Evolutionary conservation across 1,140 invertebrate genomes (phyloP), one percentile per base, ranked within the genome.

Genomic region (Tachypleus tridentatus): DNA sequence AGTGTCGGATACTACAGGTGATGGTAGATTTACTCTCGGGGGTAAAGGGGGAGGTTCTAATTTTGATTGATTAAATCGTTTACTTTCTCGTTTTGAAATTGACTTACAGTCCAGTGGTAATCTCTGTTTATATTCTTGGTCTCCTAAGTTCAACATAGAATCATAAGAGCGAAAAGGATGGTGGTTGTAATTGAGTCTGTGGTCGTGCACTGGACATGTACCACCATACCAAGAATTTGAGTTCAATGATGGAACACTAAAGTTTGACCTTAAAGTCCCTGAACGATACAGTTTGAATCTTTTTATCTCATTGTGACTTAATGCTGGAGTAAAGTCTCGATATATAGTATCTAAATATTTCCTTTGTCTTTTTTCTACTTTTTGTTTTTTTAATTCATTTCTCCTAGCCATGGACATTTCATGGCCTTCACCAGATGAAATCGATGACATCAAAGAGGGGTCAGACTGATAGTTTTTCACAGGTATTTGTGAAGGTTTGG

Each of bases 191-290:
- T 54, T 9, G 53, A 9, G 8, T 54, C n/a, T 9, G 8, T 54
- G 53, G 64, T 64, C 48, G 65, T 62, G 8, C 65, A 67, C 3
- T 62, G 65, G 49, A 63, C 65, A 56, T 58, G 61, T 47, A 29
- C 51, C 56, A 63, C 65, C 65, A 67, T 67, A 48, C 62, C 65
- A 29, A 51, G 65, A 62, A 29, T 62, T 60, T 57, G 66, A 64
- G 47, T 61, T 63, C 49, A 70, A 57, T 47, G 66, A 63, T 61
- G 69, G 69, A 4, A 68, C 67, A 63, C 69, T 70, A 63, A 63
- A 60, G 7, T 65, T 68, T 5, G 69, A 70, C 53, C 69, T 53
- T 51, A 70, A 60, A 51, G 69, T 70, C 9, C 67, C 64, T n/a
- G 9, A 59, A 6, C 54, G 60, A 54, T 61, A 48, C 64, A 8